Evolutionary conservation across 2,113 vertebrate genomes (phyloP).

Genomic region (Crotophaga sulcirostris): DNA sequence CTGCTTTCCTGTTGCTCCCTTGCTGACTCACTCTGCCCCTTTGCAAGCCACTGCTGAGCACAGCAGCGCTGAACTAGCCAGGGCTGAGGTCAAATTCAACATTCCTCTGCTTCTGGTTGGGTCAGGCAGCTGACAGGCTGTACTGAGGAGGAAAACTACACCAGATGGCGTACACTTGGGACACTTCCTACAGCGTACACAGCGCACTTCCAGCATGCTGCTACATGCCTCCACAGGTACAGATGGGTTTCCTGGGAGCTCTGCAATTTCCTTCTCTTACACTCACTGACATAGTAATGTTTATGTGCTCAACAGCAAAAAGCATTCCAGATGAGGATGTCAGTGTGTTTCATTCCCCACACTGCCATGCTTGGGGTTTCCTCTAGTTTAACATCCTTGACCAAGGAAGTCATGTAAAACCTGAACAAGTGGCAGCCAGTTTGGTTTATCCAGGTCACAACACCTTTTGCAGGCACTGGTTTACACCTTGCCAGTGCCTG

Average conservation of each 20-base stretch:
- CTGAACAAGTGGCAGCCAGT: not conserved
- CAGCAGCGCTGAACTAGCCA: not conserved
- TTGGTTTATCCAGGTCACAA: not conserved
- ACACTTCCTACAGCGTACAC: too few species aligned
- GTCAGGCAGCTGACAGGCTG: not conserved
- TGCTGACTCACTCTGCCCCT: not conserved
- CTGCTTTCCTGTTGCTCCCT: not conserved
- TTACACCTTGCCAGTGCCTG: not conserved
- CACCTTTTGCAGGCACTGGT: not conserved
- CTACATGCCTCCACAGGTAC: not conserved
- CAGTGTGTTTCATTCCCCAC: not conserved
- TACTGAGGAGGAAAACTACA: accelerated
- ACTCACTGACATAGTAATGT: accelerated
- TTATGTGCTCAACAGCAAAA: not conserved
- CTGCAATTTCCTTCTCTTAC: not conserved
- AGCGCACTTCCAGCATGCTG: not conserved
- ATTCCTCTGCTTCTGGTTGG: not conserved
- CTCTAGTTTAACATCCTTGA: not conserved
- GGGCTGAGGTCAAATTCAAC: not conserved
- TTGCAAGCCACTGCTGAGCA: not conserved
- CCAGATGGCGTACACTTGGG: accelerated
- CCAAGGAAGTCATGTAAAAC: not conserved
- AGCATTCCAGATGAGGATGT: not conserved
- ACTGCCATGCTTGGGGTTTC: not conserved
- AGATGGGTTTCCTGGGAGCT: not conserved